Evolutionary conservation across 37 sponge, comb jelly and placozoan species (phyloP).

Genomic region (Hormiphora californensis): DNA sequence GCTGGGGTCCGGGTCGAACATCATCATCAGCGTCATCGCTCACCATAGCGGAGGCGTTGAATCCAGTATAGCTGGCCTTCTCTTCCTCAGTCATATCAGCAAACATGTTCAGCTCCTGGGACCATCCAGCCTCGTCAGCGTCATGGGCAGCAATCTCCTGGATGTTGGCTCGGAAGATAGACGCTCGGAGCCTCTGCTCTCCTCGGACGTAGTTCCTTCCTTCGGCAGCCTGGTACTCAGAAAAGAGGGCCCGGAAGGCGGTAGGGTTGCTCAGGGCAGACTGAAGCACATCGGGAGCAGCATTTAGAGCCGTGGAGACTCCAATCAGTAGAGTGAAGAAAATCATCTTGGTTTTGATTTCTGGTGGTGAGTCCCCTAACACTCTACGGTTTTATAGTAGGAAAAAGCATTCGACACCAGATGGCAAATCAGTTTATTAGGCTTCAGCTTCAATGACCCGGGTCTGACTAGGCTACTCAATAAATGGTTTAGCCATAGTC

Average conservation of each 20-base stretch:
- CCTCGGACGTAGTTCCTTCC: not conserved
- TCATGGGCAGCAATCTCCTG: not conserved
- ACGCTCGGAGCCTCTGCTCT: conserved; percentile 5
- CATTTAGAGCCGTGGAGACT: not conserved
- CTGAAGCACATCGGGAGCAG: not conserved
- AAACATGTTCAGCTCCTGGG: not conserved
- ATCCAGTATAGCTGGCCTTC: not conserved
- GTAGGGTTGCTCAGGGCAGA: conserved; percentile 20
- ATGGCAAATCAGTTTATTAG: too few relatives aligned
- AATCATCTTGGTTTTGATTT: too few relatives aligned
- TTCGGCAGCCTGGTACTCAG: not conserved
- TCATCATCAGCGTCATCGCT: not conserved
- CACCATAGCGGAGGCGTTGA: not conserved
- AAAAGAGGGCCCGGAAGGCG: not conserved
- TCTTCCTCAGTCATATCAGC: conserved; percentile 17
- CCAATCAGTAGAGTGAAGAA: not conserved
- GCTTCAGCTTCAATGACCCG: too few relatives aligned
- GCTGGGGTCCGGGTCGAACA: too few relatives aligned
- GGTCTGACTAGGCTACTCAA: too few relatives aligned
- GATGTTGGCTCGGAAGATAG: not conserved
- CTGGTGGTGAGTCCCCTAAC: too few relatives aligned
- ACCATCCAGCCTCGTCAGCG: not conserved
- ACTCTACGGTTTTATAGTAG: too few relatives aligned
- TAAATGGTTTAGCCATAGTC: too few relatives aligned
- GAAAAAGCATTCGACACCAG: too few relatives aligned